Percentiles rank a stretch among this genome's conserved stretches.
Conservation (phyloP, 2,113 vertebrate genomes). For the Apodemus sylvaticus region DNA sequence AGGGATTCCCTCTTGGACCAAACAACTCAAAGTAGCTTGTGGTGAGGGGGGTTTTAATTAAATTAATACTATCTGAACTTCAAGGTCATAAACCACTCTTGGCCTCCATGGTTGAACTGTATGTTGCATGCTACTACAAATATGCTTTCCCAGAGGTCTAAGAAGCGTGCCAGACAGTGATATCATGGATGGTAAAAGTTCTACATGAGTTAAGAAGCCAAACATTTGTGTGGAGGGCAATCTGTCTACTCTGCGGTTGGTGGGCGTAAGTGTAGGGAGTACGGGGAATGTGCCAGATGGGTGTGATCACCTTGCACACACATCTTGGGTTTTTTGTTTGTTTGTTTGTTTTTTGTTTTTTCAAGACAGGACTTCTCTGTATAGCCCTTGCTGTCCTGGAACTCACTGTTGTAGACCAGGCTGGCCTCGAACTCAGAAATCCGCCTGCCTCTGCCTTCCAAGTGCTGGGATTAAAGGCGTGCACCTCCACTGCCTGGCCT, state of each 20-base stretch:
- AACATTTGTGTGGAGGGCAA: neutral
- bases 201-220: neutral
- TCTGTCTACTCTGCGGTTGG: neutral
- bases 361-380: too few species aligned
- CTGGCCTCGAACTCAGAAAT: too few species aligned
- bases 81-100: neutral
- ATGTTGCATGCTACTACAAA: neutral
- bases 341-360: too few species aligned
- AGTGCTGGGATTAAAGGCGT: too few species aligned
- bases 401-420: too few species aligned
- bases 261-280: neutral
- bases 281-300: neutral
- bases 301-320: neutral
- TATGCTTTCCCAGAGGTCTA: neutral
- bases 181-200: neutral
- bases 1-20: neutral
- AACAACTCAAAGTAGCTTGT: neutral
- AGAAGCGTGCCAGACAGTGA: neutral
- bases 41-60: neutral
- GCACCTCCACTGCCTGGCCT: too few species aligned
- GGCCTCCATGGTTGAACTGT: neutral
- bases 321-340: neutral
- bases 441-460: too few species aligned
- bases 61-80: neutral
- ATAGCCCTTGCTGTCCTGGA: too few species aligned